These are phyloP conservation scores for Tachina fera DNA, from an alignment of 2,888 invertebrate genomes.

Conservation along the genomic window DNA sequence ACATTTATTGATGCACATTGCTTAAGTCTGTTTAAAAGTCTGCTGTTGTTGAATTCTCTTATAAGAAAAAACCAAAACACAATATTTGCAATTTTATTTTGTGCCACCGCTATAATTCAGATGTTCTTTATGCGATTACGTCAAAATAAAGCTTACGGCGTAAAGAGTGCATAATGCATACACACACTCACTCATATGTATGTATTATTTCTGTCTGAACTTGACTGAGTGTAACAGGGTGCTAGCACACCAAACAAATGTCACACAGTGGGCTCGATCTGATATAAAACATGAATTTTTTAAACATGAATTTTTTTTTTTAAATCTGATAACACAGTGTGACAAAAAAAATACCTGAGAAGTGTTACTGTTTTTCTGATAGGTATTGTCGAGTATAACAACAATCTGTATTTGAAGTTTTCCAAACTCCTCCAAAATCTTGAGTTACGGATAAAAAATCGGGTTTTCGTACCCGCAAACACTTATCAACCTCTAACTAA, in stretches of 20 bases:
- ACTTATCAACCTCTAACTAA: too few relatives aligned
- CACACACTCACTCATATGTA: background rate
- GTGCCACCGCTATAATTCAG: slow-evolving; percentile 53
- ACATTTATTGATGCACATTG: slow-evolving; percentile 27
- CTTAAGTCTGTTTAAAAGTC: background rate
- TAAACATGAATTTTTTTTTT: too few relatives aligned
- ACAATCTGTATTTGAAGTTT: too few relatives aligned
- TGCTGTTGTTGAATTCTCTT: slow-evolving; percentile 22
- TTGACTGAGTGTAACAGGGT: background rate
- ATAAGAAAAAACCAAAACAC: background rate
- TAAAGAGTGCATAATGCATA: slow-evolving; percentile 14
- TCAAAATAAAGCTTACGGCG: slow-evolving; percentile 35
- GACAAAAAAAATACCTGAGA: too few relatives aligned
- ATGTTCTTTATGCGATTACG: slow-evolving; percentile 61
- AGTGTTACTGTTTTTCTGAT: too few relatives aligned
- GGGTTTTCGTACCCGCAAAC: too few relatives aligned
- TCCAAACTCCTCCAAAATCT: too few relatives aligned
- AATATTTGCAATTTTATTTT: slow-evolving; percentile 16
- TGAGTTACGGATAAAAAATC: too few relatives aligned
- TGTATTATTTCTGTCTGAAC: background rate
- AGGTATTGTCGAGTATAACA: too few relatives aligned
- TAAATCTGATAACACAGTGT: too few relatives aligned
- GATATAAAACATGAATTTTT: background rate
- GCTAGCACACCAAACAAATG: slow-evolving; percentile 2
- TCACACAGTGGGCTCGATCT: background rate